Conservation (phyloP, 2,797 vertebrate genomes). For the Tarsius wallacei region DNA sequence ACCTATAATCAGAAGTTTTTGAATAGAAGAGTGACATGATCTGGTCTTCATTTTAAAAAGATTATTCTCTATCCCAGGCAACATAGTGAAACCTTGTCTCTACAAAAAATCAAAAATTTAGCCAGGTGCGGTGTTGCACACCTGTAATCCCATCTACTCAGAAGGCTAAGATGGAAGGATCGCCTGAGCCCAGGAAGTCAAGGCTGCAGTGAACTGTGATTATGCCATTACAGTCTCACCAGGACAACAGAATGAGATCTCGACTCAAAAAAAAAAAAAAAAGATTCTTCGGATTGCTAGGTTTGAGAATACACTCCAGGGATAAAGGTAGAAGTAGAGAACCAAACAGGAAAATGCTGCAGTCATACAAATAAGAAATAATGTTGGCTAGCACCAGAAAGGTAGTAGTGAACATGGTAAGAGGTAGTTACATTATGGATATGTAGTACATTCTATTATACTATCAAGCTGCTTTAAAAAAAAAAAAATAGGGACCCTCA, state of each 20-base stretch:
- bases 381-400: background rate
- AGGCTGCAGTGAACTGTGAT: too few relatives aligned
- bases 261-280: background rate
- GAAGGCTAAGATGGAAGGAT: too few relatives aligned
- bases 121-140: too few relatives aligned
- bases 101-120: too few relatives aligned
- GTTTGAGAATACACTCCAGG: background rate
- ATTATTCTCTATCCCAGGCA: too few relatives aligned
- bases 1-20: background rate
- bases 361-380: background rate
- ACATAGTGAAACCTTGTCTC: too few relatives aligned
- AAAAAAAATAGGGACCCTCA: background rate
- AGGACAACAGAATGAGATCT: too few relatives aligned
- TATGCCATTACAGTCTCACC: too few relatives aligned
- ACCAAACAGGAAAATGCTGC: slow-evolving; percentile 55
- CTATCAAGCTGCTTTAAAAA: background rate
- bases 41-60: background rate
- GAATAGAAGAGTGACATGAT: slow-evolving; percentile 43
- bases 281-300: slow-evolving; percentile 47
- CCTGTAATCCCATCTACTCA: too few relatives aligned
- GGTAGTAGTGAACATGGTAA: background rate
- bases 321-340: slow-evolving; percentile 24
- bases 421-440: background rate
- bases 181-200: too few relatives aligned
- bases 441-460: slow-evolving; percentile 1